phyloP scores from a whole-genome alignment of 2,113 vertebrate genomes.

The Alouatta palliata region DNA sequence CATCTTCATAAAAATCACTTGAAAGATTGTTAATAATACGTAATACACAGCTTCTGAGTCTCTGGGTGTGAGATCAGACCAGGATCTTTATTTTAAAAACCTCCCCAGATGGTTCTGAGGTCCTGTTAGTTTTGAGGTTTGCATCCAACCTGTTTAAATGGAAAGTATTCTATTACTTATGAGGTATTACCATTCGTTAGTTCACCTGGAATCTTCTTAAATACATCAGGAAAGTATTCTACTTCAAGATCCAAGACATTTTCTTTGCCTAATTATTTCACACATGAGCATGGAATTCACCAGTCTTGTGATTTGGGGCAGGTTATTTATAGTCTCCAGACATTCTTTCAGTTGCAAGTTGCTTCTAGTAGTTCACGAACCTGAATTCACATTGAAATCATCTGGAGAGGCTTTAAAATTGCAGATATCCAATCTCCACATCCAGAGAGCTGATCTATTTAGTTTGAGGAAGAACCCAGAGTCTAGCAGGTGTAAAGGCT shows the following conservation, averaged over 20 bases:
- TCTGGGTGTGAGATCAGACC: neutral
- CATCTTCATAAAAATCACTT: neutral
- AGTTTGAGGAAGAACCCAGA: neutral
- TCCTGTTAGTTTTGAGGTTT: neutral
- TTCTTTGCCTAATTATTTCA: neutral
- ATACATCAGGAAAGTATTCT: neutral
- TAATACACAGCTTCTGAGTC: neutral
- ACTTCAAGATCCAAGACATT: neutral
- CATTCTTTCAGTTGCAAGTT: neutral
- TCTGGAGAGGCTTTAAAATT: neutral
- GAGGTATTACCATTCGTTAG: neutral
- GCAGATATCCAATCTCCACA: neutral
- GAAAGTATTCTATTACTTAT: neutral
- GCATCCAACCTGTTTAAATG: neutral
- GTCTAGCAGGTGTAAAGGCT: neutral
- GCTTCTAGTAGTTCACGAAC: neutral
- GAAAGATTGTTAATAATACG: neutral
- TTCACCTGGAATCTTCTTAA: neutral
- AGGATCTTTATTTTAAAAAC: conserved; percentile 1
- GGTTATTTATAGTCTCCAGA: neutral
- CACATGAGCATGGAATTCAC: neutral
- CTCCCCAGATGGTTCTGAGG: neutral
- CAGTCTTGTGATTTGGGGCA: neutral
- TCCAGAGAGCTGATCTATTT: neutral
- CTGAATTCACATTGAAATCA: neutral